Percentiles rank a stretch among this genome's conserved stretches.
Conservation (phyloP, 2,888 invertebrate species). For the Altica lythri region DNA sequence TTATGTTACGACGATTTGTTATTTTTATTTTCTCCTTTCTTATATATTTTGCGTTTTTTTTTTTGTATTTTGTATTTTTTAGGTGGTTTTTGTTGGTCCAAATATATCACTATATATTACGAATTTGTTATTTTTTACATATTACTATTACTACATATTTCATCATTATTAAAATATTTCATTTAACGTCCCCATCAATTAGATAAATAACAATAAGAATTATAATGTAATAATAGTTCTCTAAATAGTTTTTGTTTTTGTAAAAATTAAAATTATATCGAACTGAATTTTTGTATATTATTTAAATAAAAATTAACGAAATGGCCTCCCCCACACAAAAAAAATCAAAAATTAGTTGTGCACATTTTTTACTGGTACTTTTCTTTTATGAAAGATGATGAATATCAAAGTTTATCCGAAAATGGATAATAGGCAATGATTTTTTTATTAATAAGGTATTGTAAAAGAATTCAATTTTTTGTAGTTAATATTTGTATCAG, state of each 20-base stretch:
- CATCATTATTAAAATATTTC: conserved; percentile 2
- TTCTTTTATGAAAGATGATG: background rate
- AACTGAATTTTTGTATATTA: conserved; percentile 34
- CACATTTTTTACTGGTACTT: conserved; percentile 2
- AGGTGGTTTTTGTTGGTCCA: conserved; percentile 21
- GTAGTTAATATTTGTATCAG: conserved; percentile 45
- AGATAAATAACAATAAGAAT: conserved; percentile 4
- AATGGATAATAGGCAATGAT: conserved; percentile 6
- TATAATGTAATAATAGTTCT: conserved; percentile 17
- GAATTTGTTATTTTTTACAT: conserved; percentile 23
- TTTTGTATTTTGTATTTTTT: background rate
- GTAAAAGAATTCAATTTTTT: conserved; percentile 33
- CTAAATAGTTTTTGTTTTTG: conserved; percentile 28
- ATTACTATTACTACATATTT: conserved; percentile 3
- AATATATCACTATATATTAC: background rate
- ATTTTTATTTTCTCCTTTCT: conserved; percentile 2
- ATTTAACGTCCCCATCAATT: conserved; percentile 8
- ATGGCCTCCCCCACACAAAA: background rate
- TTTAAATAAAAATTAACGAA: too few species aligned
- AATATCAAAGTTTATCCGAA: conserved; percentile 8
- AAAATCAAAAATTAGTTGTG: conserved; percentile 2
- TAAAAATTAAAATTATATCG: conserved; percentile 32
- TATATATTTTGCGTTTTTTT: conserved; percentile 8
- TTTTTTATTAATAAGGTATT: conserved; percentile 6
- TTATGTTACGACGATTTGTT: conserved; percentile 13